Percentiles rank a stretch among this genome's conserved stretches.
Conservation (phyloP, 2,113 vertebrate genomes). For the Mionectes macconnelli region DNA sequence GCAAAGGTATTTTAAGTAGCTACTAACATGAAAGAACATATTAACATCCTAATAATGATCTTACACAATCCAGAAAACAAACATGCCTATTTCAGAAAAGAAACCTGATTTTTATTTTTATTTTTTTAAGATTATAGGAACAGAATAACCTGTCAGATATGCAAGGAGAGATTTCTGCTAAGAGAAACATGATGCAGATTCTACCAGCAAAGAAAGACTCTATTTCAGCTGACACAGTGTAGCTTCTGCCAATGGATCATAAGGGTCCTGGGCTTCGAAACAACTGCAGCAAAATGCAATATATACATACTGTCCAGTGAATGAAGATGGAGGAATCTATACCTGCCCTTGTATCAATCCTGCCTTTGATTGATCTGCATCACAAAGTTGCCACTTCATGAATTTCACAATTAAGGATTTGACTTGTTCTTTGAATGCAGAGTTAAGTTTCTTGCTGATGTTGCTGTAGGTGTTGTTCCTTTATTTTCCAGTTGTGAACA, state of each 20-base stretch:
- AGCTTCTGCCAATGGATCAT: neutral
- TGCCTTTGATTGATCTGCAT: constrained; percentile 29
- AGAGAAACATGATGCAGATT: neutral
- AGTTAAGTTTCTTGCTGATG: constrained; percentile 35
- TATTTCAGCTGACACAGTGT: constrained; percentile 2
- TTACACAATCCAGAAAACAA: neutral
- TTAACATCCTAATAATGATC: neutral
- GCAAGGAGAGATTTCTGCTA: neutral
- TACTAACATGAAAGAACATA: neutral
- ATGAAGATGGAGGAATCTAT: neutral
- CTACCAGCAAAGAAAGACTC: neutral
- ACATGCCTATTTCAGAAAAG: neutral
- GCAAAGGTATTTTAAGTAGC: neutral
- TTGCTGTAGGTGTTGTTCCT: neutral
- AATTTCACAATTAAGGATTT: constrained; percentile 36
- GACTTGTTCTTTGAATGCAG: neutral
- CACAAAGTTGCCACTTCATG: constrained; percentile 27
- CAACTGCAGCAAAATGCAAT: neutral
- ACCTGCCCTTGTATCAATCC: neutral
- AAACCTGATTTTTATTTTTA: neutral
- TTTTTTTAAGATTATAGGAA: neutral
- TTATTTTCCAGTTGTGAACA: neutral
- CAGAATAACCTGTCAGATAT: neutral
- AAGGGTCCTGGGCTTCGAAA: neutral
- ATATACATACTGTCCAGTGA: neutral